Conservation (phyloP, 2,113 vertebrate genomes). For the Maylandia zebra region DNA sequence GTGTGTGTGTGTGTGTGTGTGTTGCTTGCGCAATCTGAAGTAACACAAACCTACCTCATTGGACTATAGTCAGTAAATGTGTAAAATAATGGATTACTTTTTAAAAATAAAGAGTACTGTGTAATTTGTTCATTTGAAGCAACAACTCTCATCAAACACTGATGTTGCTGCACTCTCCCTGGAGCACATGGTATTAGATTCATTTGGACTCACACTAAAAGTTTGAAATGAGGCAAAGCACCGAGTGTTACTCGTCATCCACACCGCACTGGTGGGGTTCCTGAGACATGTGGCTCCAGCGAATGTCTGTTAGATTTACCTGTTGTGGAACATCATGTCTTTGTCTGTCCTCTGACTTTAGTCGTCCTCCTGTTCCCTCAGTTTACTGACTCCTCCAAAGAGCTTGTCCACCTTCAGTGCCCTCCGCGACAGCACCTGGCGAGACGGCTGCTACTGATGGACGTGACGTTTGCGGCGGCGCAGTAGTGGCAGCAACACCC, state of each 20-base stretch:
- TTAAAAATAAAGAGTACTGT: background rate
- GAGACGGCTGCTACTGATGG: constrained; percentile 85
- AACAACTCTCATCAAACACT: background rate
- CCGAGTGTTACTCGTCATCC: background rate
- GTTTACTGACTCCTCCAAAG: constrained; percentile 91
- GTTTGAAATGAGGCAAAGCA: background rate
- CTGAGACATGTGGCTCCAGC: background rate
- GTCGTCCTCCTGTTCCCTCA: constrained; percentile 15
- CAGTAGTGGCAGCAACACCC: constrained; percentile 52
- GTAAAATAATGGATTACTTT: background rate
- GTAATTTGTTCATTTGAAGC: background rate
- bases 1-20: background rate
- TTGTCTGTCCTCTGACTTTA: background rate
- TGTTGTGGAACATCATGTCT: background rate
- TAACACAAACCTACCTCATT: background rate
- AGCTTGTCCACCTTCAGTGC: constrained; percentile 82
- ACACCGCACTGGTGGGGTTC: background rate
- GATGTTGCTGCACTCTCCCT: background rate
- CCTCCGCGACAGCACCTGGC: constrained; percentile 83
- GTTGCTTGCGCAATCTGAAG: background rate
- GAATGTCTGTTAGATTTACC: background rate
- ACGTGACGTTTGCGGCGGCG: constrained; percentile 11
- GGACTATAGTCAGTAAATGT: background rate
- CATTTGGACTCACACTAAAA: background rate
- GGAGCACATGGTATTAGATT: background rate